Evolutionary conservation across 2,888 invertebrate genomes (phyloP).

Genomic region (Baccha elongata): DNA sequence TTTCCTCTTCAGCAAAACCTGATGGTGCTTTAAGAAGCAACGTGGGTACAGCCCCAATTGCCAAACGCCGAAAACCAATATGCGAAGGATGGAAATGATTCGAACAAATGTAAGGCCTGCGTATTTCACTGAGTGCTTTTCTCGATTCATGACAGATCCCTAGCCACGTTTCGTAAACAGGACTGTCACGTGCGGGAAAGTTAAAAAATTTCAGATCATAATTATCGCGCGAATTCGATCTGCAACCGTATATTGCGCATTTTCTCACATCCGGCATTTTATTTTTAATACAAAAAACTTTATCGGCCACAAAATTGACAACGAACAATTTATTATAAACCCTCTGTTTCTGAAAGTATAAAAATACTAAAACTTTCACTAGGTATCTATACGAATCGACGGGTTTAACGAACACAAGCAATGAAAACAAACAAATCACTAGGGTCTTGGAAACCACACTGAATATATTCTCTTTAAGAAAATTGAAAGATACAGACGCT

Average conservation of each 20-base stretch:
- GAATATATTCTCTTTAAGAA: constrained; percentile 16
- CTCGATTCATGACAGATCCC: constrained; percentile 79
- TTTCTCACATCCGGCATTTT: constrained; percentile 80
- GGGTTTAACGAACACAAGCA: constrained; percentile 32
- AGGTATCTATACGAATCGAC: too few relatives aligned
- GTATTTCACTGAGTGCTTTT: constrained; percentile 78
- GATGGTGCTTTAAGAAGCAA: constrained; percentile 75
- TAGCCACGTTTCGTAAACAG: constrained; percentile 79
- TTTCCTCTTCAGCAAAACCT: constrained; percentile 45
- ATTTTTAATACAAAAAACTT: neutral
- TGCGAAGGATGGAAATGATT: constrained; percentile 79
- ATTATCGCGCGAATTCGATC: constrained; percentile 80
- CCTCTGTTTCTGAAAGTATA: neutral
- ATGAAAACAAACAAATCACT: constrained; percentile 31
- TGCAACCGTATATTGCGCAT: constrained; percentile 80
- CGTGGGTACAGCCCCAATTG: constrained; percentile 79
- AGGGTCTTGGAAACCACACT: constrained; percentile 50
- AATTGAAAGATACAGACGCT: constrained; percentile 23
- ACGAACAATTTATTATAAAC: neutral
- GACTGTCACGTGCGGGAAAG: constrained; percentile 80
- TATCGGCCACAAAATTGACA: constrained; percentile 11
- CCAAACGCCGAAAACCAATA: constrained; percentile 79
- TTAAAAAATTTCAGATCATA: constrained; percentile 80
- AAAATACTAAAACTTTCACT: neutral
- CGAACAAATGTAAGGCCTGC: constrained; percentile 80